A percentile compares a stretch with the other conserved stretches of the same genome.
Evolutionary conservation across 2,113 vertebrate species (phyloP).

Genomic region (Hylia prasina): DNA sequence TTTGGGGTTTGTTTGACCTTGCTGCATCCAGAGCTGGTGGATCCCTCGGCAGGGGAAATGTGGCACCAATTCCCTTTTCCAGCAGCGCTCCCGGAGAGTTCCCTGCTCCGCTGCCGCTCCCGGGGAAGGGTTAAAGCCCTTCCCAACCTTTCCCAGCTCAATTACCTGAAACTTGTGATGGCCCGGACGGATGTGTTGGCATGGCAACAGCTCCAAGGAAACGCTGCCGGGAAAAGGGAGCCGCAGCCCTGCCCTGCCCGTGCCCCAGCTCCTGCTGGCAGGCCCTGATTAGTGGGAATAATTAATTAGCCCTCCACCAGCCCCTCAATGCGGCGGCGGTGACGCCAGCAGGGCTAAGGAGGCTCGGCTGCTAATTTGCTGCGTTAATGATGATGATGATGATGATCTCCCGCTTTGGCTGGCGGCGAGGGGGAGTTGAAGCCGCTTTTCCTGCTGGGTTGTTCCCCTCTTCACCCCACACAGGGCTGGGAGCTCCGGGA

Average conservation of each 20-base stretch:
- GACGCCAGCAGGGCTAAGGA: not conserved
- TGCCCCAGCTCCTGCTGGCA: not conserved
- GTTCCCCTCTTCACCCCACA: no score
- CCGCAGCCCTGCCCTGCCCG: not conserved
- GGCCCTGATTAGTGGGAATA: not conserved
- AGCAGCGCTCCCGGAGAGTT: no score
- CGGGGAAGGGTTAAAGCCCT: not conserved
- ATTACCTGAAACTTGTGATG: not conserved
- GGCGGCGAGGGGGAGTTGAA: not conserved
- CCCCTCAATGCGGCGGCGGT: not conserved
- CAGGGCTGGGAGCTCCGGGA: not conserved
- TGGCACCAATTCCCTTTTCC: accelerated
- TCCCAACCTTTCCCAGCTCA: not conserved
- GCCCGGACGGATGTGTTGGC: not conserved
- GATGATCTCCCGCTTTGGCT: not conserved
- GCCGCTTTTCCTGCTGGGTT: accelerated
- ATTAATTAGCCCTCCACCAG: not conserved
- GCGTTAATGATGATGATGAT: not conserved
- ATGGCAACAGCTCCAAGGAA: not conserved
- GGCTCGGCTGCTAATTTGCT: not conserved
- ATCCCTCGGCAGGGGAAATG: not conserved
- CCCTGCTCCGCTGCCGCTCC: no score
- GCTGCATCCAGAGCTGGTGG: not conserved
- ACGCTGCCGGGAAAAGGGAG: not conserved
- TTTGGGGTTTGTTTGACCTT: not conserved